Conservation (phyloP, 2,888 invertebrate species). For the Pollenia labialis region DNA sequence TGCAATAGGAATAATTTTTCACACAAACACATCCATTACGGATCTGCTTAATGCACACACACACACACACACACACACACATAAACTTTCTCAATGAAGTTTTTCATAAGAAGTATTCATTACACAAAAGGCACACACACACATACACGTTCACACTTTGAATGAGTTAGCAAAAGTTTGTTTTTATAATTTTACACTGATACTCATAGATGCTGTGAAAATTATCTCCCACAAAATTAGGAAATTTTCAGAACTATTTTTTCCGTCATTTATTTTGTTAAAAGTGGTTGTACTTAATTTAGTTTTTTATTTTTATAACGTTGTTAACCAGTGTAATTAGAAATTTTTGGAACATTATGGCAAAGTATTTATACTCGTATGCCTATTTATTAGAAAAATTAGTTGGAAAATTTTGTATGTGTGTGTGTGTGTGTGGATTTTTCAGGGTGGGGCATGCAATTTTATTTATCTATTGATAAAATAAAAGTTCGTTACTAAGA, state of each 20-base stretch:
- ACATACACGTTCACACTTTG: background rate
- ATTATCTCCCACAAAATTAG: conserved; percentile 33
- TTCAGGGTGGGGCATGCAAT: background rate
- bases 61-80: background rate
- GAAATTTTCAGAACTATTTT: background rate
- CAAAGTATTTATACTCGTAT: background rate
- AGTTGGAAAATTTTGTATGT: background rate
- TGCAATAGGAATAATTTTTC: conserved; percentile 12
- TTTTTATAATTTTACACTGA: background rate
- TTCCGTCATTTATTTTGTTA: background rate
- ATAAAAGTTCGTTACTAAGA: no score
- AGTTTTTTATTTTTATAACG: conserved; percentile 22
- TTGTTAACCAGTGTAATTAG: conserved; percentile 30
- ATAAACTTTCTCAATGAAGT: background rate
- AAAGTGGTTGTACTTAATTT: background rate
- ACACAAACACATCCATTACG: conserved; percentile 1
- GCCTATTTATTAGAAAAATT: background rate
- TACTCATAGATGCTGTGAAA: background rate
- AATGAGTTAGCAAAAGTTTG: background rate
- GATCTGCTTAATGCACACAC: conserved; percentile 3
- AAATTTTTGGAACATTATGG: conserved; percentile 3
- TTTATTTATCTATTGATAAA: background rate
- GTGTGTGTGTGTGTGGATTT: no score
- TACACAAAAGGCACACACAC: background rate
- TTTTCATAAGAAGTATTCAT: background rate